These are phyloP conservation scores for Caiman crocodilus DNA, from an alignment of 2,797 vertebrate species.

Conservation along the genomic window DNA sequence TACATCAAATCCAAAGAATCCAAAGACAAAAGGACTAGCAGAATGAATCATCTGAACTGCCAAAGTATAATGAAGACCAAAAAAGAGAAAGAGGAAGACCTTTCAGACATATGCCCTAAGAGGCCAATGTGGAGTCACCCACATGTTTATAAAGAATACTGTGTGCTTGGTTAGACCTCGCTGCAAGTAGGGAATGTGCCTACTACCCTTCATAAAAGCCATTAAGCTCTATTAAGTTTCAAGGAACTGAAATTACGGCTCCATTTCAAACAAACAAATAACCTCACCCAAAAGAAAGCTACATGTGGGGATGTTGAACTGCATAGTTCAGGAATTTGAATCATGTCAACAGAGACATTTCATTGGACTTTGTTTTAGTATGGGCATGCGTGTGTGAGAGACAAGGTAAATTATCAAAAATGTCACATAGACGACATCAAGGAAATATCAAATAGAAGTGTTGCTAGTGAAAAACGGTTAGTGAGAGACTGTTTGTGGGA, in stretches of 20 bases:
- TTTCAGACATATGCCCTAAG: neutral
- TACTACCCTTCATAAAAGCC: neutral
- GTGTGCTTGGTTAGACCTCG: neutral
- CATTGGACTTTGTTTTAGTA: no score
- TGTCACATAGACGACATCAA: no score
- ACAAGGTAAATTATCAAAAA: no score
- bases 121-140: neutral
- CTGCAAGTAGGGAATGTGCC: neutral
- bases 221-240: neutral
- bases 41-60: neutral
- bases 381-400: no score
- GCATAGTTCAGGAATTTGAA: no score
- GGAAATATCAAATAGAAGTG: no score
- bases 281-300: no score
- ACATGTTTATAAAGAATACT: neutral
- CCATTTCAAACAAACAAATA: rapidly evolving
- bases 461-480: no score
- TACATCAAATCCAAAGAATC: neutral
- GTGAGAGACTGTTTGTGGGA: no score
- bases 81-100: neutral
- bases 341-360: no score
- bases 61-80: neutral
- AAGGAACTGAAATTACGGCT: neutral
- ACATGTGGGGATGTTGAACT: no score
- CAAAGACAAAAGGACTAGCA: neutral